These are phyloP conservation scores for Platyscapa corneri DNA, from an alignment of 1,140 invertebrate genomes.

Conservation along the genomic window DNA sequence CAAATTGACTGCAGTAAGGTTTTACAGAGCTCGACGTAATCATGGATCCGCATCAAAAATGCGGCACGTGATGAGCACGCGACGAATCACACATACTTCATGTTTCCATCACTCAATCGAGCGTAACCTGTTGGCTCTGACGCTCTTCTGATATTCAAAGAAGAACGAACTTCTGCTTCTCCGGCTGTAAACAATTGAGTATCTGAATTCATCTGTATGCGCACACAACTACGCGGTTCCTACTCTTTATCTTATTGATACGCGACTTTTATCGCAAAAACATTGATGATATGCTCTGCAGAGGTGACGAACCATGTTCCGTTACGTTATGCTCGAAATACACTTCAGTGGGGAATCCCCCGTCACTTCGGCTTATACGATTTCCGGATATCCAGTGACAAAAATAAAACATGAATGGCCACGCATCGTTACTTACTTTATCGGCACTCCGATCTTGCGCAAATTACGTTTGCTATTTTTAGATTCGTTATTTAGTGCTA, in stretches of 20 bases:
- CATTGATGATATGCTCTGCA: neutral
- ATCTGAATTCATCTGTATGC: neutral
- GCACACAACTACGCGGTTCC: neutral
- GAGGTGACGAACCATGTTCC: neutral
- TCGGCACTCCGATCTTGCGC: neutral
- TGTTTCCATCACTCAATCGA: neutral
- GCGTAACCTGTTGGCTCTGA: neutral
- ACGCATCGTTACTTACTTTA: no score
- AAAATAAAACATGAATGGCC: neutral
- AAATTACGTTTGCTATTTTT: neutral
- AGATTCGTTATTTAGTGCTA: neutral
- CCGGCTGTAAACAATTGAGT: neutral
- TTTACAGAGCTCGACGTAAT: neutral
- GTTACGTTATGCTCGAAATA: neutral
- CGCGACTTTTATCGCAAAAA: neutral
- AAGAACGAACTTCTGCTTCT: neutral
- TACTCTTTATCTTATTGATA: neutral
- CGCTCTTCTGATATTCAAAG: neutral
- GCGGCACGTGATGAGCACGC: neutral
- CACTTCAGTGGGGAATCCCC: neutral
- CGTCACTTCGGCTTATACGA: neutral
- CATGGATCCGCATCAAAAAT: neutral
- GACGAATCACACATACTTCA: neutral
- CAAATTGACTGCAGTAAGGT: neutral
- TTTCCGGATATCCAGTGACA: neutral